Conservation (phyloP, 2,888 invertebrate genomes). For the Amiota communis region DNA sequence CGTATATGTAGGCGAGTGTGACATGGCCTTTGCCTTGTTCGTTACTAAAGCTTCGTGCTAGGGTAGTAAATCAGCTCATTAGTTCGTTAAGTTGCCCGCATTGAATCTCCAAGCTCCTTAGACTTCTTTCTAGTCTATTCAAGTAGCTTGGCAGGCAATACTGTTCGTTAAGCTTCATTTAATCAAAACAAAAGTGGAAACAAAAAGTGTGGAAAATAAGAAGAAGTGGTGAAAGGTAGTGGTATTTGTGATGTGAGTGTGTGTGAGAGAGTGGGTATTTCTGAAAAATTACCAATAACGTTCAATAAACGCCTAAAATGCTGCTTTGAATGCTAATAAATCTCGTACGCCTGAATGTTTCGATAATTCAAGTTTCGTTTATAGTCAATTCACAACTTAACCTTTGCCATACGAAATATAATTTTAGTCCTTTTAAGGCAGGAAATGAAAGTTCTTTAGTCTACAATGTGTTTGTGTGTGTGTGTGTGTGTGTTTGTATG, state of each 20-base stretch:
- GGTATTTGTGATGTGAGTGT: slow-evolving; percentile 36
- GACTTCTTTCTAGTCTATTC: slow-evolving; percentile 28
- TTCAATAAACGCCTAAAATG: slow-evolving; percentile 57
- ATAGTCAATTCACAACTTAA: slow-evolving; percentile 49
- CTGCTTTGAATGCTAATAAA: slow-evolving; percentile 69
- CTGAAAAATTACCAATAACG: slow-evolving; percentile 64
- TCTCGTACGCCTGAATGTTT: slow-evolving; percentile 52
- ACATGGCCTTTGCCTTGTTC: slow-evolving; percentile 40
- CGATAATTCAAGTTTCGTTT: not conserved
- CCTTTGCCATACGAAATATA: slow-evolving; percentile 55
- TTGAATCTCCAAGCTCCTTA: slow-evolving; percentile 32
- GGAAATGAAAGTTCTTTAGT: slow-evolving; percentile 8
- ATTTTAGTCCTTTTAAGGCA: slow-evolving; percentile 45
- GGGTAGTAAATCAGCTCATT: slow-evolving; percentile 71
- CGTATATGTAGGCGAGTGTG: slow-evolving; percentile 4
- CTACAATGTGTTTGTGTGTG: too few species aligned
- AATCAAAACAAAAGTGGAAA: slow-evolving; percentile 65
- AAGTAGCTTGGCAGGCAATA: slow-evolving; percentile 35
- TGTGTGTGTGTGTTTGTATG: slow-evolving; percentile 1
- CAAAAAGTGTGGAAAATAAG: too few species aligned
- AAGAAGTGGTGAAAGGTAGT: too few species aligned
- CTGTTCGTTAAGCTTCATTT: slow-evolving; percentile 67
- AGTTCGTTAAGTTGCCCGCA: slow-evolving; percentile 57
- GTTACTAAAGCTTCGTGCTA: slow-evolving; percentile 43
- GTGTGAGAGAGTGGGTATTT: slow-evolving; percentile 21